phyloP scores from a whole-genome alignment of 2,797 vertebrate species.

The Leptodactylus fallax region DNA sequence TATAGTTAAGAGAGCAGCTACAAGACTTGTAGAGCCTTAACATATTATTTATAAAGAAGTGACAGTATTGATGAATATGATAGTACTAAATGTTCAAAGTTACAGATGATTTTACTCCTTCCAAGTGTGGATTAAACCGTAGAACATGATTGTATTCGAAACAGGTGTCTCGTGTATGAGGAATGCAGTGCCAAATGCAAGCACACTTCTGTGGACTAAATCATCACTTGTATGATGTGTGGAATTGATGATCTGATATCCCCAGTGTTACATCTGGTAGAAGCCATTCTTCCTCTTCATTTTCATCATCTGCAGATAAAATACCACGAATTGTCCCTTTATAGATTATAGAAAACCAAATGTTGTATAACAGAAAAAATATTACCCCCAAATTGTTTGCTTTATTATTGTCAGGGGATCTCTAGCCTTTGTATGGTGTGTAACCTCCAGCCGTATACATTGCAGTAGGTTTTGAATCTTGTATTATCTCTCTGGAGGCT shows the following conservation, averaged over 20 bases:
- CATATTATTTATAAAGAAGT: neutral
- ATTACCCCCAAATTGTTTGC: neutral
- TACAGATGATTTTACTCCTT: neutral
- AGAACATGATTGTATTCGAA: conserved; percentile 1
- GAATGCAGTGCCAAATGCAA: neutral
- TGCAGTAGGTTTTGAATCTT: neutral
- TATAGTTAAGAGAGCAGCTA: too few species aligned
- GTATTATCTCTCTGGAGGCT: neutral
- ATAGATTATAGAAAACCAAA: neutral
- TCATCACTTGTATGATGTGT: neutral
- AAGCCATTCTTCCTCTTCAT: neutral
- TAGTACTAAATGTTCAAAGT: neutral
- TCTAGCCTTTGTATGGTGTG: neutral
- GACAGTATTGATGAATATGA: neutral
- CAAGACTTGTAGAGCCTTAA: neutral
- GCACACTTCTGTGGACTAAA: neutral
- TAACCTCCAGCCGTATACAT: neutral
- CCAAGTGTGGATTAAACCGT: neutral
- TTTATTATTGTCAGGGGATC: neutral
- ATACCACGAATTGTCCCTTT: neutral
- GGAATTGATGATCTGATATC: neutral
- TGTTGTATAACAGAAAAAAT: conserved; percentile 10
- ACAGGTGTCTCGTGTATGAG: neutral
- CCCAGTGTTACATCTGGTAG: neutral
- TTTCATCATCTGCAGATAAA: neutral